phyloP scores from a whole-genome alignment of 2,888 invertebrate genomes.

The Pollenia amentaria region DNA sequence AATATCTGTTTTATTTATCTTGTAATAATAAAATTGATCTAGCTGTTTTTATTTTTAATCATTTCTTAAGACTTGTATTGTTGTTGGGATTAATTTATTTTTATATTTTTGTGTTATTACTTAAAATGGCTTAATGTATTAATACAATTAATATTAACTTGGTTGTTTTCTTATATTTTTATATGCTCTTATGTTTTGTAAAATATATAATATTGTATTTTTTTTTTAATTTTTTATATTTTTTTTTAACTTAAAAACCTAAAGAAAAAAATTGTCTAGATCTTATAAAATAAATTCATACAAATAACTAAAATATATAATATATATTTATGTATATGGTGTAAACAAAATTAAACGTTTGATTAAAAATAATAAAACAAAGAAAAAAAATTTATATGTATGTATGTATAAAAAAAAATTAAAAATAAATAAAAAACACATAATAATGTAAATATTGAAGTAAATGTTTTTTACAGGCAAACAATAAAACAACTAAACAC shows the following conservation, averaged over 20 bases:
- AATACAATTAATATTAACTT: conserved; percentile 57
- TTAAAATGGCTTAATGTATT: conserved; percentile 44
- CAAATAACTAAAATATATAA: conserved; percentile 74
- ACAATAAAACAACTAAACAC: conserved; percentile 74
- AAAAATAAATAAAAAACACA: conserved; percentile 73
- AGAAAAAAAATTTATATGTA: conserved; percentile 63
- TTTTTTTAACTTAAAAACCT: conserved; percentile 76
- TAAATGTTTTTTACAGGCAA: conserved; percentile 69
- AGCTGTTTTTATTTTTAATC: conserved; percentile 61
- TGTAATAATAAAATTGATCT: conserved; percentile 72
- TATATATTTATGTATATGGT: conserved; percentile 66
- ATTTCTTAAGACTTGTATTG: conserved; percentile 64
- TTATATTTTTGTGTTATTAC: conserved; percentile 46
- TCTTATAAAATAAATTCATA: conserved; percentile 79
- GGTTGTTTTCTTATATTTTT: conserved; percentile 49
- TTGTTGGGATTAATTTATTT: conserved; percentile 67
- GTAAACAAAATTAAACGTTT: conserved; percentile 74
- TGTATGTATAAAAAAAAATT: conserved; percentile 59
- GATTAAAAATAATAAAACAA: conserved; percentile 75
- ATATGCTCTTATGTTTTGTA: conserved; percentile 74
- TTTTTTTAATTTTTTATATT: conserved; percentile 29
- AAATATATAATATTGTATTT: conserved; percentile 45
- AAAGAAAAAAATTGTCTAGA: conserved; percentile 83
- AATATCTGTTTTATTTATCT: conserved; percentile 60
- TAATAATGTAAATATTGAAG: conserved; percentile 69